Evolutionary conservation across 2,797 vertebrate genomes (phyloP), one percentile per base, ranked within the genome.

Genomic region (Sebastes paucispinis): DNA sequence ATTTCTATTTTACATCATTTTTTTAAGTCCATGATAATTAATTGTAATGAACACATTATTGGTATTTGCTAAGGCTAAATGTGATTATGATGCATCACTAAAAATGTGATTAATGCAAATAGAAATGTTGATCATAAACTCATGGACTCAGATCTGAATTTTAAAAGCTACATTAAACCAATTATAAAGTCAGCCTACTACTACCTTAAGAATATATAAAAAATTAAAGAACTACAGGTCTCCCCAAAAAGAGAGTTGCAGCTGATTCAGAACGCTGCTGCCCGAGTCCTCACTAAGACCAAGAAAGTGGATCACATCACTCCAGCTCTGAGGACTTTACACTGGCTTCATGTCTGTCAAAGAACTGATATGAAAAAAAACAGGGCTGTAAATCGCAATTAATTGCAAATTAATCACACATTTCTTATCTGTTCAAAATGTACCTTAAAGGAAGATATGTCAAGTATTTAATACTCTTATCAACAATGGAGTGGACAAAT

Each of bases 1-100:
- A 43, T 80, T 83, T 71, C 8, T 31, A 64, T 78, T 68, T 66
- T 1, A 36, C 20, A 70, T 58, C 62, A 18, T 47, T 47, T 47
- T 47, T 76, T 64, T 57, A 59, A 29, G 86, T 79, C 67, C 0
- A 16, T 20, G 12, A 69, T 59, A 5, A 64, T 75, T 82, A 63
- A 81, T 52, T 18, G 12, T n/a, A 43, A 32, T 57, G 36, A 62
- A 72, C 14, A 67, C 60, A 36, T 84, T 68, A 60, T 6, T 71
- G 25, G 57, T 32, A 20, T 70, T 29, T 43, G 5, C 65, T 68
- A 5, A 25, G 5, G 55, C 34, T 36, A 71, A 74, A 81, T 75
- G 12, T 36, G 59, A 77, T 52, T 39, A 59, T 20, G 13, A 13
- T 54, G 39, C 25, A 54, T 12, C 2, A 18, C 74, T 54, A 70